Conservation (phyloP, 2,888 invertebrate species). For the Phalera bucephala region DNA sequence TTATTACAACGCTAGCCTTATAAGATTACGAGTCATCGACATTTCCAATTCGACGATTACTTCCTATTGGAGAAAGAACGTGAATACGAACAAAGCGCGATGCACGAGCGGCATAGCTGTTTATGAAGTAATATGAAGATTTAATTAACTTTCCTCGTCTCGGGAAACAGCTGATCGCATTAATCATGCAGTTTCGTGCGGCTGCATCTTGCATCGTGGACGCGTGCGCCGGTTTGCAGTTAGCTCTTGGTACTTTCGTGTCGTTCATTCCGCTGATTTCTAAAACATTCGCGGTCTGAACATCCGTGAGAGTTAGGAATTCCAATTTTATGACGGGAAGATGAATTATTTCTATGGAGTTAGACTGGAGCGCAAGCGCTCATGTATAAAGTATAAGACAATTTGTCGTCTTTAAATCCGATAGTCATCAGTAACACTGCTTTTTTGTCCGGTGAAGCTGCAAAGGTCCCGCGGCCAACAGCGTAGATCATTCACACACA, state of each 20-base stretch:
- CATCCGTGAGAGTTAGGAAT: conserved; percentile 68
- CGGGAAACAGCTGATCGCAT: conserved; percentile 66
- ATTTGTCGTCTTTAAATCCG: too few species aligned
- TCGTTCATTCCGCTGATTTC: conserved; percentile 63
- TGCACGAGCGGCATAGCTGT: not conserved
- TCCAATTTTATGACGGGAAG: conserved; percentile 51
- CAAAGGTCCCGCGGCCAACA: too few species aligned
- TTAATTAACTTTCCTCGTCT: conserved; percentile 58
- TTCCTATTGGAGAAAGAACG: not conserved
- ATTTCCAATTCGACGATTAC: conserved; percentile 7
- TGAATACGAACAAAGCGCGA: not conserved
- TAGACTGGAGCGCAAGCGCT: too few species aligned
- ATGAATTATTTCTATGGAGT: conserved; percentile 38
- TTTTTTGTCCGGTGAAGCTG: too few species aligned
- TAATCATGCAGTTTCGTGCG: conserved; percentile 55
- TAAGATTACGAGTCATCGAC: conserved; percentile 4
- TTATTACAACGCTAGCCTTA: conserved; percentile 2
- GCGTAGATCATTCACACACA: too few species aligned
- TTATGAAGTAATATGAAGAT: conserved; percentile 46
- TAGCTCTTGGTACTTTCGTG: conserved; percentile 52
- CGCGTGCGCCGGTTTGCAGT: conserved; percentile 41
- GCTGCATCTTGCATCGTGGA: conserved; percentile 41
- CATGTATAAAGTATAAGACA: too few species aligned
- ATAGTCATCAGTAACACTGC: too few species aligned
- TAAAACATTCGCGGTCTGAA: conserved; percentile 51